These are phyloP conservation scores for Zoanthus sociatus DNA, from an alignment of 92 coral and sea anemone genomes.

Conservation along the genomic window DNA sequence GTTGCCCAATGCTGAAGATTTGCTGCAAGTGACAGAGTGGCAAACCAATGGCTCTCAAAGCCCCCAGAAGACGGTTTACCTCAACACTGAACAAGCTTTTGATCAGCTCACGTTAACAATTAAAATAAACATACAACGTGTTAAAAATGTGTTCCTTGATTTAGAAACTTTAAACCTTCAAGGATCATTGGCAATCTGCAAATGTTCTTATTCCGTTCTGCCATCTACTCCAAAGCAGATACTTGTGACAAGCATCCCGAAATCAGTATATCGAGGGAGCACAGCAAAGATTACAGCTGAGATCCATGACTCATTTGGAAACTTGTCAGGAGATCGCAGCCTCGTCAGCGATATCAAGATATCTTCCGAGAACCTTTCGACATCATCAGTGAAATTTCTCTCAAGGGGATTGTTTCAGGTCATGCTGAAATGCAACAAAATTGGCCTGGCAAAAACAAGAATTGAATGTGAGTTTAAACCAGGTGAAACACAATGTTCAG, in stretches of 20 bases:
- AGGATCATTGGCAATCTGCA: background rate
- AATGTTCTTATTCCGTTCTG: background rate
- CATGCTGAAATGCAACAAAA: constrained; percentile 1
- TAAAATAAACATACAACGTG: background rate
- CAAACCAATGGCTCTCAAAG: background rate
- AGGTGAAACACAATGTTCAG: background rate
- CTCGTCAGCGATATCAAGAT: background rate
- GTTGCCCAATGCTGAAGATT: background rate
- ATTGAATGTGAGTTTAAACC: constrained; percentile 6
- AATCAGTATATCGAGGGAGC: constrained; percentile 18
- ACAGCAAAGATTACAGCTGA: background rate
- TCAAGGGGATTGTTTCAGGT: constrained; percentile 16
- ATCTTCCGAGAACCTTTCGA: background rate
- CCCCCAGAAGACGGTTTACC: background rate
- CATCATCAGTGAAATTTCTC: background rate
- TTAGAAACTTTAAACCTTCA: background rate
- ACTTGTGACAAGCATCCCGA: background rate
- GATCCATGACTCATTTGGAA: constrained; percentile 17
- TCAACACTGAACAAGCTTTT: background rate
- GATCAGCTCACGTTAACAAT: background rate
- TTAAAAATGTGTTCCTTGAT: background rate
- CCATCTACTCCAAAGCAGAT: constrained; percentile 21
- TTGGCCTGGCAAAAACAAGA: constrained; percentile 4
- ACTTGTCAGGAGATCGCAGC: constrained; percentile 7
- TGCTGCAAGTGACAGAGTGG: constrained; percentile 1